Base-by-base conservation (phyloP, 2,888 invertebrate species). In the Theretra japonica region DNA sequence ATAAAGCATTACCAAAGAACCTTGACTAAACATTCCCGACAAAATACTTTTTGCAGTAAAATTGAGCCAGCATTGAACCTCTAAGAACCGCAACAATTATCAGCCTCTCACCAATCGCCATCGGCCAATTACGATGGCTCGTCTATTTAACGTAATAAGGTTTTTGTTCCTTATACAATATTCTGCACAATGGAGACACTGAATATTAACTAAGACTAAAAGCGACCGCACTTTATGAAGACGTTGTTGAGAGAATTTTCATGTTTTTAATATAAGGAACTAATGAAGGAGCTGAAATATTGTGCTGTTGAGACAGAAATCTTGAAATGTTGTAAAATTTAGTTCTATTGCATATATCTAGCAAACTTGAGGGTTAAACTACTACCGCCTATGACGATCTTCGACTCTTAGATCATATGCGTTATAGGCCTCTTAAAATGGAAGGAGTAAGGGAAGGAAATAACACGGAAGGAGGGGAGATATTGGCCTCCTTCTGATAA, bases 161-260 rank as follows among this genome's bases (percentile, higher is more conserved):
- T 41, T 65, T 62, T 41, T 41, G 33, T 21, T 65, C 58, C 41
- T 4, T 65, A 11, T 41, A 23, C 41, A 65, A 65, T 65, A 65
- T 62, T 62, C 62, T 62, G 41, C 41, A 65, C 59, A n/a, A 53
- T 53, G 53, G n/a, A 19, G 30, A 19, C 41, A 23, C 41, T 23
- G 41, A 65, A 65, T 65, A 65, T 65, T 41, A 65, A 65, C 6
- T 65, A 48, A 65, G 65, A n/a, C 48, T 48, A 23, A 23, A 65
- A 48, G 65, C 23, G 23, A 23, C n/a, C 21, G 11, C 5, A 19
- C 53, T 53, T 62, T 48, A 65, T 17, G 65, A 6, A 48, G 48
- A 48, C 65, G 48, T 15, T 65, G 30, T 41, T 65, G 23, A 65
- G 65, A 65, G 23, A 65, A 48, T 65, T 65, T 65, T 65, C 65